A percentile compares a stretch with the other conserved stretches of the same genome.
These are phyloP conservation scores for Climacteris rufus DNA, from an alignment of 2,113 vertebrate genomes.

Conservation along the genomic window DNA sequence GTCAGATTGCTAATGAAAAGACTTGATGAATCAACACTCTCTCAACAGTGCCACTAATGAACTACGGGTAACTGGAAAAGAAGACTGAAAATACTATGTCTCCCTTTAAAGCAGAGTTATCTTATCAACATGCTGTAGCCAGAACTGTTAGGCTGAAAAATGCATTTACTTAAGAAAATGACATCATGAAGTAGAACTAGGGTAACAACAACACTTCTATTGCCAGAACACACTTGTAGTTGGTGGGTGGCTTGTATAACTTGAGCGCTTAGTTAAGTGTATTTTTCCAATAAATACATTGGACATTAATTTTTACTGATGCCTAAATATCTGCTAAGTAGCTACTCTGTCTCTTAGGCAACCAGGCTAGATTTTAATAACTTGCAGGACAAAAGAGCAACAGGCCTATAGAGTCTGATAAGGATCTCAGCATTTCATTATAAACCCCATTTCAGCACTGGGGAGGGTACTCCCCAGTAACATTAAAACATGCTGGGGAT, in stretches of 20 bases:
- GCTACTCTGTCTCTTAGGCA: constrained; percentile 49
- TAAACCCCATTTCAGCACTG: neutral
- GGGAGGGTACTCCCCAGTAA: neutral
- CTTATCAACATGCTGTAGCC: constrained; percentile 29
- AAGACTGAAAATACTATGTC: constrained; percentile 38
- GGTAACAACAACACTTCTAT: constrained; percentile 22
- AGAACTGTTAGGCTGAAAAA: constrained; percentile 28
- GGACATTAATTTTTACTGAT: constrained; percentile 61
- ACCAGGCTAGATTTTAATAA: constrained; percentile 42
- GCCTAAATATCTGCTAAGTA: constrained; percentile 55
- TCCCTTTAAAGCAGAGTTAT: neutral
- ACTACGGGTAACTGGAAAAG: constrained; percentile 24
- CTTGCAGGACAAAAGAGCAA: constrained; percentile 19
- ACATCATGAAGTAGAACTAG: neutral
- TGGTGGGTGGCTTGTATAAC: constrained; percentile 45
- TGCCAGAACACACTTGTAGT: constrained; percentile 36
- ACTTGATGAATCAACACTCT: constrained; percentile 56
- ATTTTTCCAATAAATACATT: constrained; percentile 47
- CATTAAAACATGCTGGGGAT: constrained; percentile 11
- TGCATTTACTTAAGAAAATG: constrained; percentile 52
- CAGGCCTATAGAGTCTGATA: neutral
- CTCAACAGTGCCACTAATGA: constrained; percentile 36
- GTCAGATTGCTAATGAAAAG: constrained; percentile 24
- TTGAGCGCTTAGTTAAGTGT: constrained; percentile 36
- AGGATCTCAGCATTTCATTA: constrained; percentile 45